Conservation (phyloP, 2,113 vertebrate species). For the Ancistrus triradiatus region DNA sequence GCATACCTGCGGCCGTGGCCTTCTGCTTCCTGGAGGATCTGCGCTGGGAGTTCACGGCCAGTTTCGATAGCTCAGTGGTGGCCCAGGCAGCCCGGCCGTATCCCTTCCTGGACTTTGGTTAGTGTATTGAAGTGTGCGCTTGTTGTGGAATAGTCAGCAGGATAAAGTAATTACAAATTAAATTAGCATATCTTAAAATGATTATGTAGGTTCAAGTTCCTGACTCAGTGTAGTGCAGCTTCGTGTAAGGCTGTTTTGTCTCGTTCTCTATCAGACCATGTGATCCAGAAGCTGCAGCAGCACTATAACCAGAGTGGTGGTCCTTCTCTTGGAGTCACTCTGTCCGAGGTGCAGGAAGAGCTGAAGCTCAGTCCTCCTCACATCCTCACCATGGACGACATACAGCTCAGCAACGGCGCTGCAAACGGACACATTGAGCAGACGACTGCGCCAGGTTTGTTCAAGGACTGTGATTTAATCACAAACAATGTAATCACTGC, state of each 20-base stretch:
- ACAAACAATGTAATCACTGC: neutral
- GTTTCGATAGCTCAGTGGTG: constrained; percentile 73
- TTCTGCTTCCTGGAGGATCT: constrained; percentile 95
- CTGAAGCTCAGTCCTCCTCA: constrained; percentile 72
- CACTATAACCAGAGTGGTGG: constrained; percentile 74
- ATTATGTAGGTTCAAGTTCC: too few species aligned
- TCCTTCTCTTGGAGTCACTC: constrained; percentile 60
- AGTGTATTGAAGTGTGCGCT: constrained; percentile 46
- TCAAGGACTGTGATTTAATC: neutral
- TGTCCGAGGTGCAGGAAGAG: constrained; percentile 80
- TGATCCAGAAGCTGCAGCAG: constrained; percentile 86
- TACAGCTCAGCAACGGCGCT: constrained; percentile 69
- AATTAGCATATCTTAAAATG: too few species aligned
- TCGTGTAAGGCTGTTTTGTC: too few species aligned
- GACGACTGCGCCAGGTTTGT: constrained; percentile 71
- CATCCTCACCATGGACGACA: constrained; percentile 75
- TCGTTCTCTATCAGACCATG: constrained; percentile 79
- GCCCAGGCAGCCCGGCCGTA: constrained; percentile 83
- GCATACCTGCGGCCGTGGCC: constrained; percentile 78
- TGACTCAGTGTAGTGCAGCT: too few species aligned
- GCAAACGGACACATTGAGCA: constrained; percentile 69
- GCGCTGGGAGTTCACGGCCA: constrained; percentile 85
- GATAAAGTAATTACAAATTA: too few species aligned
- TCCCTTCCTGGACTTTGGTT: constrained; percentile 92
- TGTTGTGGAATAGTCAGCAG: neutral